Evolutionary conservation across 2,888 invertebrate species (phyloP).

Genomic region (Acrobeloides nanus): DNA sequence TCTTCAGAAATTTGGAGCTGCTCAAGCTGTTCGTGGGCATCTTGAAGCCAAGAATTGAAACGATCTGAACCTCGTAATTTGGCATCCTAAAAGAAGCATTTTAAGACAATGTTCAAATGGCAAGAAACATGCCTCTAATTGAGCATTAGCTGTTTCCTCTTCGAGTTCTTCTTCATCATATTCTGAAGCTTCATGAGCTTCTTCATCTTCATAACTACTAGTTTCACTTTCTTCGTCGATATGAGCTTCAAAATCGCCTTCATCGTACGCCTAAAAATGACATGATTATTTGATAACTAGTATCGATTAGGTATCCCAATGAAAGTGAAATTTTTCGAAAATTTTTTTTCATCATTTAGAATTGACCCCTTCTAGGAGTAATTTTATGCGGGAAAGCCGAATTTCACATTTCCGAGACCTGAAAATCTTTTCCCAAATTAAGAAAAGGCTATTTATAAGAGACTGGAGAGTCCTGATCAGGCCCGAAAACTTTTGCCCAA

Average conservation of each 20-base stretch:
- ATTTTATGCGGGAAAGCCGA: no score
- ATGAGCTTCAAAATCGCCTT: slow-evolving; percentile 44
- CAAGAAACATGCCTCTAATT: slow-evolving; percentile 4
- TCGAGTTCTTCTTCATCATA: slow-evolving; percentile 20
- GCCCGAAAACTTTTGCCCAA: no score
- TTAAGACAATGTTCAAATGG: background rate
- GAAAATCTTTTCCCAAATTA: no score
- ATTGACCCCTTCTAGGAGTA: no score
- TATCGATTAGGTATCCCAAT: no score
- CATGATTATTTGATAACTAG: no score
- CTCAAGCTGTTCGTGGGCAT: slow-evolving; percentile 34
- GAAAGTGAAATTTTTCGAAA: no score
- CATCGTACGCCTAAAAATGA: slow-evolving; percentile 42
- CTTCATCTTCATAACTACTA: slow-evolving; percentile 17
- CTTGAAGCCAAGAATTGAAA: slow-evolving; percentile 42
- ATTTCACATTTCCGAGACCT: no score
- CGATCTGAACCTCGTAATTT: slow-evolving; percentile 30
- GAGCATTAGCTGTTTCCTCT: slow-evolving; percentile 15
- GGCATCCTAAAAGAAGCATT: slow-evolving; percentile 12
- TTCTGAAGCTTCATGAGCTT: slow-evolving; percentile 14
- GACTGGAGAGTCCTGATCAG: background rate
- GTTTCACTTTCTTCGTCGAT: slow-evolving; percentile 26
- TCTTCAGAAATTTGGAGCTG: slow-evolving; percentile 26
- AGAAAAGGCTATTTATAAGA: no score
- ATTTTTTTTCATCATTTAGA: no score